Evolutionary conservation across 2,797 vertebrate species (phyloP).

Genomic region (Danio albolineatus): DNA sequence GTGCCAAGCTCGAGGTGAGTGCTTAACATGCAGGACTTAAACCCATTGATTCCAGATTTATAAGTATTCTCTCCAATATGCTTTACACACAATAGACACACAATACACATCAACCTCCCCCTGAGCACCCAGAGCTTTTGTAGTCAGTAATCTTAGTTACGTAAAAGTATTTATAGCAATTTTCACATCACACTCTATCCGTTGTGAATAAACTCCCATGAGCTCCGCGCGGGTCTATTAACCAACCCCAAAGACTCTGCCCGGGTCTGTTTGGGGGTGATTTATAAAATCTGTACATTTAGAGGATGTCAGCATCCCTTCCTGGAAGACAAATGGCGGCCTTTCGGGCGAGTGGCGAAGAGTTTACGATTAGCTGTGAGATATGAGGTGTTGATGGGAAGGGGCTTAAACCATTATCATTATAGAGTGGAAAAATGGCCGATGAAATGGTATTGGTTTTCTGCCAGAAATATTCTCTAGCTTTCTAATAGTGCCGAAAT

Average conservation of each 20-base stretch:
- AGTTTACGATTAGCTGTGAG: constrained; percentile 57
- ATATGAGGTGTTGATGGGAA: constrained; percentile 60
- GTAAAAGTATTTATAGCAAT: constrained; percentile 25
- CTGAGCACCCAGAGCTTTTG: constrained; percentile 26
- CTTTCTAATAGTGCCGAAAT: constrained; percentile 60
- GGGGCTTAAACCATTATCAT: constrained; percentile 57
- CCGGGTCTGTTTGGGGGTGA: constrained; percentile 46
- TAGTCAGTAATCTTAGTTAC: constrained; percentile 13
- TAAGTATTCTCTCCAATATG: constrained; percentile 13
- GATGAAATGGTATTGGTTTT: constrained; percentile 62
- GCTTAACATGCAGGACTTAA: background rate
- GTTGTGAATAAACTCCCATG: background rate
- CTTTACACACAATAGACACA: constrained; percentile 21
- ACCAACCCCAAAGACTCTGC: constrained; percentile 21
- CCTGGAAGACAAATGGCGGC: constrained; percentile 55
- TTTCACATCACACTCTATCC: background rate
- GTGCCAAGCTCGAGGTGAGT: constrained; percentile 89
- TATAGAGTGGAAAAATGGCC: constrained; percentile 54
- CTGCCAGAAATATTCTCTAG: constrained; percentile 62
- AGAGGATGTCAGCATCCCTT: constrained; percentile 50
- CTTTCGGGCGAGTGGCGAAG: constrained; percentile 44
- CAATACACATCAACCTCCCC: constrained; percentile 2
- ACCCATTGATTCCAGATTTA: constrained; percentile 3
- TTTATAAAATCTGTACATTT: constrained; percentile 56
- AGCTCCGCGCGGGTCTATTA: constrained; percentile 16